phyloP scores from a whole-genome alignment of 2,113 vertebrate genomes.

The Neotragus moschatus region DNA sequence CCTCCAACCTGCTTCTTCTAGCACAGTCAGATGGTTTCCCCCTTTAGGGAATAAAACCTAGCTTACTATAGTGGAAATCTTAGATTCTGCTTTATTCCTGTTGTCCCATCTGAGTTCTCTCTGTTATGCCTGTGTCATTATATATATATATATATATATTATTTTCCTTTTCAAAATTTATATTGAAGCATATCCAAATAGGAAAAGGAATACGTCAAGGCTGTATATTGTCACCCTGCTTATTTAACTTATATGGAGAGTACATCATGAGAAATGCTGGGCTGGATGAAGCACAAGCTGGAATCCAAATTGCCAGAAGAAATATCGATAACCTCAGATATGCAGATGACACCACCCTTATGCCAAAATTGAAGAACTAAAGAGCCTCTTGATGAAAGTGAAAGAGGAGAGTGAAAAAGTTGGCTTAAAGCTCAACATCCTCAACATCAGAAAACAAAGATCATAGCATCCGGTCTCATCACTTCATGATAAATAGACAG shows the following conservation, averaged over 20 bases:
- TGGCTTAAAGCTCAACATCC: neutral
- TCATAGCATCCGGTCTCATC: too few relatives aligned
- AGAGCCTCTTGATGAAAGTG: neutral
- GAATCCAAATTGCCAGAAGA: neutral
- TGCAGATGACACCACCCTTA: neutral
- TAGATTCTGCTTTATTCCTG: neutral
- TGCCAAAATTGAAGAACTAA: neutral
- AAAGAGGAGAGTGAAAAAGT: neutral
- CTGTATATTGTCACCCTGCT: neutral
- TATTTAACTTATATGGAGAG: neutral
- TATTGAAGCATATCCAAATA: neutral
- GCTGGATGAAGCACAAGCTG: neutral
- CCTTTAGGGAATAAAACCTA: neutral
- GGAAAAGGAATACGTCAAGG: neutral
- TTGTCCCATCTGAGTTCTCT: neutral
- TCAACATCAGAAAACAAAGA: neutral
- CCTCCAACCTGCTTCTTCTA: neutral
- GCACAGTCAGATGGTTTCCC: neutral
- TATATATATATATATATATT: neutral
- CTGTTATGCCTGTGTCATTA: neutral
- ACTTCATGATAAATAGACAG: too few relatives aligned
- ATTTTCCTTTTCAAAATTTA: neutral
- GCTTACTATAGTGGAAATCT: neutral
- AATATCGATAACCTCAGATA: neutral
- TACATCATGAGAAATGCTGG: neutral